Evolutionary conservation across 2,797 vertebrate species (phyloP).

Genomic region (Sciaenops ocellatus): DNA sequence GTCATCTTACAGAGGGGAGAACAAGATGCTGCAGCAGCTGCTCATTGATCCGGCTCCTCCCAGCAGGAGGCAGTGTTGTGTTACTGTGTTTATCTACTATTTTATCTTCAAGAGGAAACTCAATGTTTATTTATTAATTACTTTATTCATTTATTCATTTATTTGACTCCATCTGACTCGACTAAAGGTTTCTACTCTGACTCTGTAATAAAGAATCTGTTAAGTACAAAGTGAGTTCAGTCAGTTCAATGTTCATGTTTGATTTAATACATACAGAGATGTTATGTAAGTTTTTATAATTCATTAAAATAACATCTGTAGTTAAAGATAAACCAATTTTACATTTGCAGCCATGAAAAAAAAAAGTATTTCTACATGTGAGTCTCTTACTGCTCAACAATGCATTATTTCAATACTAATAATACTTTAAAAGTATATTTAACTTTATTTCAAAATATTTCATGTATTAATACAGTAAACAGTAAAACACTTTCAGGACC

Average conservation of each 20-base stretch:
- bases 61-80: slow-evolving; percentile 80
- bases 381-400: too few relatives aligned
- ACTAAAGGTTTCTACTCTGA: not conserved
- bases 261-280: not conserved
- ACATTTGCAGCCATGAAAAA: not conserved
- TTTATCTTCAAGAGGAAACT: slow-evolving; percentile 1
- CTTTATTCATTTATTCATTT: not conserved
- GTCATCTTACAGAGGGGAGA: too few relatives aligned
- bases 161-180: not conserved
- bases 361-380: too few relatives aligned
- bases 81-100: slow-evolving; percentile 19
- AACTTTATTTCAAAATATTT: too few relatives aligned
- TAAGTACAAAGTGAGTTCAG: not conserved
- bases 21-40: not conserved
- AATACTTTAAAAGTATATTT: too few relatives aligned
- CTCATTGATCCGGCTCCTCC: slow-evolving; percentile 17
- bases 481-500: too few relatives aligned
- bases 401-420: too few relatives aligned
- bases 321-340: not conserved
- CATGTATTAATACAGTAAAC: too few relatives aligned
- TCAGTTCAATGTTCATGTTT: not conserved
- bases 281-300: not conserved
- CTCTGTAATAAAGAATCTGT: not conserved
- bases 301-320: not conserved
- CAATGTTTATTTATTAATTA: not conserved